Conservation (phyloP, 2,888 invertebrate species). For the Malthinus seriepunctatus region DNA sequence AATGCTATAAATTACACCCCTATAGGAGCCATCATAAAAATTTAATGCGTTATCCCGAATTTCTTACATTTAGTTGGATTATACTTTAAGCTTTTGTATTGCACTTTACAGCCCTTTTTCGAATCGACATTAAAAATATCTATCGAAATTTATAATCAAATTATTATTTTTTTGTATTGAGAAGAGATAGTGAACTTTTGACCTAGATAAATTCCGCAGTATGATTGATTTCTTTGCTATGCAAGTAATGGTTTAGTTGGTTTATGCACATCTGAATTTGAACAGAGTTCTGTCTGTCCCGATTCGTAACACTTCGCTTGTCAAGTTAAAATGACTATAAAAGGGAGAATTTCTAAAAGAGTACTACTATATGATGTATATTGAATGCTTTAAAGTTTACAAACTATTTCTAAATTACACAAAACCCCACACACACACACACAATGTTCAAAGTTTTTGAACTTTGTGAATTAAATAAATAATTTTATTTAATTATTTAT, state of each 20-base stretch:
- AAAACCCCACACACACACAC: no score
- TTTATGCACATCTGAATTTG: slow-evolving; percentile 21
- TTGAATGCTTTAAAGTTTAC: neutral
- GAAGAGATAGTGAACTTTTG: slow-evolving; percentile 28
- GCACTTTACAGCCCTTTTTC: slow-evolving; percentile 8
- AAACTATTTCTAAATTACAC: neutral
- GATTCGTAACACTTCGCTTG: neutral
- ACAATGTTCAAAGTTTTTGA: neutral
- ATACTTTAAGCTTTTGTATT: slow-evolving; percentile 8
- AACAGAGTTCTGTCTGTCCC: slow-evolving; percentile 11
- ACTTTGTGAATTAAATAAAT: neutral
- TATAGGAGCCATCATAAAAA: slow-evolving; percentile 33
- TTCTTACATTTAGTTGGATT: slow-evolving; percentile 16
- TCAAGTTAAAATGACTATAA: slow-evolving; percentile 1
- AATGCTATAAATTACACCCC: slow-evolving; percentile 22
- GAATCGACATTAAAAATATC: slow-evolving; percentile 3
- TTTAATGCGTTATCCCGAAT: slow-evolving; percentile 35
- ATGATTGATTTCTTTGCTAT: slow-evolving; percentile 27
- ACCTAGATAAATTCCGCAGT: slow-evolving; percentile 29
- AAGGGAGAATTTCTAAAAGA: neutral
- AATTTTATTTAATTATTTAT: no score
- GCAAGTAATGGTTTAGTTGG: slow-evolving; percentile 10
- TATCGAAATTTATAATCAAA: neutral
- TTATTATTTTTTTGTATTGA: slow-evolving; percentile 19
- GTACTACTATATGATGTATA: neutral